These are phyloP conservation scores for Noctuana brunneofusca DNA, from an alignment of 2,888 invertebrate species.

Conservation along the genomic window DNA sequence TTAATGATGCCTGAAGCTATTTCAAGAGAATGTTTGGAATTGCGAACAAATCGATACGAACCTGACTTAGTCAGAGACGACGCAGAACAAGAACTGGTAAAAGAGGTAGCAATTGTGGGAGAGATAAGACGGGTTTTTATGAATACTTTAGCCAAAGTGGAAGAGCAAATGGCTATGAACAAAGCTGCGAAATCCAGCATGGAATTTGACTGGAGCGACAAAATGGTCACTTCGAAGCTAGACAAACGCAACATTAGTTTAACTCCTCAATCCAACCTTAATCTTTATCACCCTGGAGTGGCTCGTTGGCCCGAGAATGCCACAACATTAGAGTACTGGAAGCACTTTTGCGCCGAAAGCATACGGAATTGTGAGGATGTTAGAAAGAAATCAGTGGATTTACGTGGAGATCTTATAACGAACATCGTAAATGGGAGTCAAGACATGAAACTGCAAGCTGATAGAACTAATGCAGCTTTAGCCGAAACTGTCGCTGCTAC, in stretches of 20 bases:
- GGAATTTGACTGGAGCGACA: slow-evolving; percentile 96
- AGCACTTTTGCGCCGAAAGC: slow-evolving; percentile 90
- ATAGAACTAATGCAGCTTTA: slow-evolving; percentile 89
- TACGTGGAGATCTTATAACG: slow-evolving; percentile 87
- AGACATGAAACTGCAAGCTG: slow-evolving; percentile 92
- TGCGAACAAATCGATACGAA: slow-evolving; percentile 87
- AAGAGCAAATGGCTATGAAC: slow-evolving; percentile 87
- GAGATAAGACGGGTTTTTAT: slow-evolving; percentile 86
- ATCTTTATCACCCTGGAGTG: slow-evolving; percentile 90
- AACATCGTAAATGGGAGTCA: slow-evolving; percentile 90
- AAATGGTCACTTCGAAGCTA: slow-evolving; percentile 87
- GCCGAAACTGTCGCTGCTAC: slow-evolving; percentile 88
- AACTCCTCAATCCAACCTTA: slow-evolving; percentile 85
- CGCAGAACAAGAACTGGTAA: slow-evolving; percentile 91
- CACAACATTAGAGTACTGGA: slow-evolving; percentile 88
- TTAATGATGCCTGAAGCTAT: slow-evolving; percentile 89
- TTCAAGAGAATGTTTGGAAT: slow-evolving; percentile 86
- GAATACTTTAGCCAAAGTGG: slow-evolving; percentile 85
- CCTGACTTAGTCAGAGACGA: slow-evolving; percentile 90
- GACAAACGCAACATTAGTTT: slow-evolving; percentile 87
- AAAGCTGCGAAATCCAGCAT: slow-evolving; percentile 90
- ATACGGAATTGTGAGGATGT: slow-evolving; percentile 89
- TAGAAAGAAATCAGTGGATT: slow-evolving; percentile 86
- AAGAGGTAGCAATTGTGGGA: slow-evolving; percentile 88
- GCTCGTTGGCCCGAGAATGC: slow-evolving; percentile 91